Evolutionary conservation across 1,140 invertebrate species (phyloP).

Genomic region (Heterodera carotae): DNA sequence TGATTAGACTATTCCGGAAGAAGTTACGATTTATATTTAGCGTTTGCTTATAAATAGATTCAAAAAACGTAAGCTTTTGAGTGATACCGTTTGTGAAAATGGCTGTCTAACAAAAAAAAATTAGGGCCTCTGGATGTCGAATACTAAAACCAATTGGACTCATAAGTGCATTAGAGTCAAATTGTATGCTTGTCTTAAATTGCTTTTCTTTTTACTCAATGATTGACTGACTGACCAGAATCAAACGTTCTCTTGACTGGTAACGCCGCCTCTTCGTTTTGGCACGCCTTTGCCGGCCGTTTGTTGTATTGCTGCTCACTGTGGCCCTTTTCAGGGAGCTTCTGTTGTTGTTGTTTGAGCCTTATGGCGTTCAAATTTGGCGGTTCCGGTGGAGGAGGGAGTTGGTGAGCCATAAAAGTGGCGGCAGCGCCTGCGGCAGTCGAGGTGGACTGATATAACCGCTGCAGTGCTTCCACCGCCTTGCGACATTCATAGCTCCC

Average conservation of each 20-base stretch:
- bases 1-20: no score
- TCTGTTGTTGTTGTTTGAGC: constrained; percentile 12
- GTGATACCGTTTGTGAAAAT: no score
- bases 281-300: constrained; percentile 2
- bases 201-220: no score
- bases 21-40: no score
- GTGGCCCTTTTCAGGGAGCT: not conserved
- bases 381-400: constrained; percentile 12
- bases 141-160: no score
- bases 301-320: not conserved
- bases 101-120: no score
- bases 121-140: no score
- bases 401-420: constrained; percentile 12
- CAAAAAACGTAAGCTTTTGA: no score
- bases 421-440: not conserved
- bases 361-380: not conserved
- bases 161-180: no score
- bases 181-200: no score
- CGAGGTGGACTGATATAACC: not conserved
- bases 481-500: constrained; percentile 10
- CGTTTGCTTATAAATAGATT: no score
- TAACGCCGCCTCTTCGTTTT: not conserved
- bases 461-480: not conserved
- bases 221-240: not conserved
- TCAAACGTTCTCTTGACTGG: not conserved